Conservation (phyloP, 2,797 vertebrate genomes). For the Sebastes taczanowskii region DNA sequence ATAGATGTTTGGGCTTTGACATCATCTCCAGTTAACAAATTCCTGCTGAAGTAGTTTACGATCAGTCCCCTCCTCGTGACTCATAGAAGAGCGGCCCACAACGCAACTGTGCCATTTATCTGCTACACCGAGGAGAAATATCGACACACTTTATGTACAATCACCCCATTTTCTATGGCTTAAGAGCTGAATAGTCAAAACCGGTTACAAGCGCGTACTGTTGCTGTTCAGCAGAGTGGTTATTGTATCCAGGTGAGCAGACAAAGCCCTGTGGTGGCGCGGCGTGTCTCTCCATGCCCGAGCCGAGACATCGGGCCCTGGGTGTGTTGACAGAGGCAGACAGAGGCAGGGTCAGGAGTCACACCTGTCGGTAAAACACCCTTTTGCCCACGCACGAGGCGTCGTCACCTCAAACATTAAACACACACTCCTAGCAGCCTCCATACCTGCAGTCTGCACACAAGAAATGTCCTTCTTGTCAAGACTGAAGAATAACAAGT, state of each 20-base stretch:
- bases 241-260: conserved; percentile 76
- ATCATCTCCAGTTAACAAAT: conserved; percentile 62
- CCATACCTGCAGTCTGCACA: conserved; percentile 17
- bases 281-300: conserved; percentile 66
- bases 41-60: conserved; percentile 52
- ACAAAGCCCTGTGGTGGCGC: conserved; percentile 59
- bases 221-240: conserved; percentile 28
- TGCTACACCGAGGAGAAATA: neutral
- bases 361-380: conserved; percentile 72
- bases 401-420: conserved; percentile 17
- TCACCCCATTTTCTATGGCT: neutral
- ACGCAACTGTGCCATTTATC: neutral
- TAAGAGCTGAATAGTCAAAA: conserved; percentile 1
- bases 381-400: conserved; percentile 9
- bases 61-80: conserved; percentile 47
- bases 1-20: conserved; percentile 72
- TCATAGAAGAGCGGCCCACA: neutral
- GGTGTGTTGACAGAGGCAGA: conserved; percentile 73
- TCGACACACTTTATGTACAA: neutral
- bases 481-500: neutral
- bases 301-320: conserved; percentile 46
- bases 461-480: neutral
- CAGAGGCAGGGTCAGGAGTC: conserved; percentile 71
- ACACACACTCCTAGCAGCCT: neutral
- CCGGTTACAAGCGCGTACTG: neutral